phyloP scores from a whole-genome alignment of 2,113 vertebrate genomes.

The Tichodroma muraria region DNA sequence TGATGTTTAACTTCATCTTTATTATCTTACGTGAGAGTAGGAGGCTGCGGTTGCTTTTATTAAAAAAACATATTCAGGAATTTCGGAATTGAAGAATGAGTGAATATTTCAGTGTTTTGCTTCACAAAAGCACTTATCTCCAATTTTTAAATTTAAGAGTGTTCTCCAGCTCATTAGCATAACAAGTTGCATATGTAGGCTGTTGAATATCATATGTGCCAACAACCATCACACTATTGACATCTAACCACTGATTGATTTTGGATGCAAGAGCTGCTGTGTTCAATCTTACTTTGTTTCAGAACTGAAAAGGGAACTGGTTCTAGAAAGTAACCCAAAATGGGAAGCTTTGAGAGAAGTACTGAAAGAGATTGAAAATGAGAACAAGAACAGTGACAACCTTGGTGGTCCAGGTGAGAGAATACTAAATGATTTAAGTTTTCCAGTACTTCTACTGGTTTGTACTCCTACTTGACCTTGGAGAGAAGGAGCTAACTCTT shows the following conservation, averaged over 20 bases:
- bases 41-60: background rate
- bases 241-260: background rate
- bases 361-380: conserved; percentile 90
- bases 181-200: background rate
- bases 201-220: background rate
- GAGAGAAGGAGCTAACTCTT: background rate
- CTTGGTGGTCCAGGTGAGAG: conserved; percentile 81
- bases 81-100: background rate
- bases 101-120: background rate
- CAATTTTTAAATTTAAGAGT: background rate
- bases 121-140: background rate
- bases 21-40: background rate
- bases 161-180: background rate
- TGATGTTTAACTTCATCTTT: background rate
- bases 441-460: background rate
- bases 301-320: conserved; percentile 82
- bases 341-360: conserved; percentile 92
- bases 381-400: conserved; percentile 81
- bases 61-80: background rate
- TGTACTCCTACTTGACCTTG: background rate
- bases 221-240: background rate
- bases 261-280: background rate
- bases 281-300: conserved; percentile 40
- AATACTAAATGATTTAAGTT: background rate
- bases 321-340: conserved; percentile 92